Base-by-base conservation (phyloP, 2,113 vertebrate species). In the Melanostigma gelatinosum region DNA sequence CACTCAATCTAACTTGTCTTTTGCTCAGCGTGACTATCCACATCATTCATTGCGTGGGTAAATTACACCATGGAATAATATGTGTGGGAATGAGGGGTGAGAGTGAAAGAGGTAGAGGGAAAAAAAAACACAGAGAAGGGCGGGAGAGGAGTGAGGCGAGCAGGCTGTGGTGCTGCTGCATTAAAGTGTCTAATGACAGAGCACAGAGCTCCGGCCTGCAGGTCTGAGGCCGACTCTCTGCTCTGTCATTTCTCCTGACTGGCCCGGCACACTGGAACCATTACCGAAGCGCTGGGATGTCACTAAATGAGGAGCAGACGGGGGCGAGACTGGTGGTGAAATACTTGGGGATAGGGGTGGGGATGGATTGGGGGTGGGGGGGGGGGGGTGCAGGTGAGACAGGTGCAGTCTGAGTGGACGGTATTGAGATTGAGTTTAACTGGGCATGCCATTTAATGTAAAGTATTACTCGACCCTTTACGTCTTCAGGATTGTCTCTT, bases 101-200 rank as follows among this genome's bases (percentile, higher is more conserved):
- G 89, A 91, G 90, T 89, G 82, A 88, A 88, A 67, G 86, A 65
- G 75, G 79, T 75, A 77, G 34, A 72, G 36, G n/a, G 68, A 61
- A 54, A 69, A 66, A 12, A 38, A 66, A 18, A 29, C 27, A 29
- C 12, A 40, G 46, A 40, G 34, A 3, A 52, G 46, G 74, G 68
- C 64, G 44, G 61, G 70, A 63, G 80, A 42, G 74, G 80, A 73
- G 79, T 18, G 79, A 73, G 57, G 85, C 57, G 52, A 77, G 83
- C 77, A 42, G 74, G 87, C 84, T 85, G 87, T 82, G 89, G 70
- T 81, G 87, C 84, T 86, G 86, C 85, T 78, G 86, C 85, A 89
- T 90, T 90, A 84, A 88, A 92, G 83, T 82, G 84, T 89, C 74
- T 94, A 95, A 95, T 94, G 90, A 94, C 91, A 95, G 93, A 93